A percentile compares a stretch with the other conserved stretches of the same genome.
phyloP scores from a whole-genome alignment of 2,888 invertebrate species.

The Tenthredo notha region DNA sequence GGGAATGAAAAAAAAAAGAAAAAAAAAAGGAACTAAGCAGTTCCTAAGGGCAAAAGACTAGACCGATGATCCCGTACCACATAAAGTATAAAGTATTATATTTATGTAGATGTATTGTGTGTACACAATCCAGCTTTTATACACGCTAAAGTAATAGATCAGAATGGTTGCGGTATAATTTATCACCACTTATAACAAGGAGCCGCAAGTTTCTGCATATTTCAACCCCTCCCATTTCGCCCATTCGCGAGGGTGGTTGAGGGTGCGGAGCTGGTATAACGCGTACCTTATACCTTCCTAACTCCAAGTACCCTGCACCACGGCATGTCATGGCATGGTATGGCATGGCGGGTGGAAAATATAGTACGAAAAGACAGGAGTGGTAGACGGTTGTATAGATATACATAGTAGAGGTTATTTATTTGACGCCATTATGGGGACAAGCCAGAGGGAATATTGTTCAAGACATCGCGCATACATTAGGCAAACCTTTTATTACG shows the following conservation, averaged over 20 bases:
- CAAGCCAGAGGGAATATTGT: slow-evolving; percentile 73
- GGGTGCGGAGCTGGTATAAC: slow-evolving; percentile 16
- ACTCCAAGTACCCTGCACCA: not conserved
- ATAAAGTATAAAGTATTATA: not conserved
- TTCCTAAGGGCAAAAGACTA: not conserved
- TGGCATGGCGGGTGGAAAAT: slow-evolving; percentile 37
- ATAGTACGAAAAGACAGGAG: slow-evolving; percentile 53
- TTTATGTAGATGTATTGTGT: slow-evolving; percentile 1
- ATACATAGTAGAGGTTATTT: slow-evolving; percentile 68
- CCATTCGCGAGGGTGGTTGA: slow-evolving; percentile 42
- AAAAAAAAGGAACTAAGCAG: not conserved
- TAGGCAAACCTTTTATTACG: slow-evolving; percentile 74
- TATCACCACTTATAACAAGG: slow-evolving; percentile 75
- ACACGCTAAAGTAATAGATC: slow-evolving; percentile 50
- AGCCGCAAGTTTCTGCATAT: slow-evolving; percentile 75
- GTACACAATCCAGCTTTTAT: not conserved
- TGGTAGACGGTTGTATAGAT: slow-evolving; percentile 55
- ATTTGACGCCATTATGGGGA: slow-evolving; percentile 73
- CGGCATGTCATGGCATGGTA: not conserved
- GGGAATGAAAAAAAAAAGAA: not conserved
- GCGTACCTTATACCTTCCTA: slow-evolving; percentile 5
- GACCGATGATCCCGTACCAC: not conserved
- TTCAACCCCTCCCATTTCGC: slow-evolving; percentile 65
- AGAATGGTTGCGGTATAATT: slow-evolving; percentile 67
- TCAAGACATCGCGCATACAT: slow-evolving; percentile 76